Percentiles rank a stretch among this genome's conserved stretches.
Conservation (phyloP, 23 tunicate species). For the Diplosoma virens region DNA sequence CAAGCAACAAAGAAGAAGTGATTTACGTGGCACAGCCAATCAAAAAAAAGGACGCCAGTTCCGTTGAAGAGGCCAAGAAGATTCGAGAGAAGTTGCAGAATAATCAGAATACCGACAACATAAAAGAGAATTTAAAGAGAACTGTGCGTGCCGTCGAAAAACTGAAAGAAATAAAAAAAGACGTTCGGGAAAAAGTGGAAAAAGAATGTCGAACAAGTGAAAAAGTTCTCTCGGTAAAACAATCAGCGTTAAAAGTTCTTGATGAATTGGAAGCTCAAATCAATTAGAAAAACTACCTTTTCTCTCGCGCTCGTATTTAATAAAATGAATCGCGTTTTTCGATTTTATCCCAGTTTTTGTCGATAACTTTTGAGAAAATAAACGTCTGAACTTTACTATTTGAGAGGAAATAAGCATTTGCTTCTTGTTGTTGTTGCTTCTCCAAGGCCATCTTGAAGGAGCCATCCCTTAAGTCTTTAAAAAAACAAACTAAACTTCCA, state of each 20-base stretch:
- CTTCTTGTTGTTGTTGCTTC: no score
- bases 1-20: not conserved
- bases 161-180: slow-evolving; percentile 8
- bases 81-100: slow-evolving; percentile 13
- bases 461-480: no score
- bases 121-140: slow-evolving; percentile 17
- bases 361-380: no score
- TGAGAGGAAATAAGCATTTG: no score
- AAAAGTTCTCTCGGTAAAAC: not conserved
- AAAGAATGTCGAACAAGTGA: not conserved
- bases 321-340: no score
- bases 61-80: slow-evolving; percentile 33
- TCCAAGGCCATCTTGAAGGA: no score
- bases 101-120: not conserved
- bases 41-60: not conserved
- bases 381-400: no score
- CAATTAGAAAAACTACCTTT: no score
- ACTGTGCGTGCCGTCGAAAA: slow-evolving; percentile 7
- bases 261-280: slow-evolving; percentile 60
- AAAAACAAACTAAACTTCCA: no score
- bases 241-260: slow-evolving; percentile 38
- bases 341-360: no score
- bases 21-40: slow-evolving; percentile 43
- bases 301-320: no score
- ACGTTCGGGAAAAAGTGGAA: slow-evolving; percentile 9